Base-by-base conservation (phyloP, 2,888 invertebrate genomes). In the Stenotaenia linearis region DNA sequence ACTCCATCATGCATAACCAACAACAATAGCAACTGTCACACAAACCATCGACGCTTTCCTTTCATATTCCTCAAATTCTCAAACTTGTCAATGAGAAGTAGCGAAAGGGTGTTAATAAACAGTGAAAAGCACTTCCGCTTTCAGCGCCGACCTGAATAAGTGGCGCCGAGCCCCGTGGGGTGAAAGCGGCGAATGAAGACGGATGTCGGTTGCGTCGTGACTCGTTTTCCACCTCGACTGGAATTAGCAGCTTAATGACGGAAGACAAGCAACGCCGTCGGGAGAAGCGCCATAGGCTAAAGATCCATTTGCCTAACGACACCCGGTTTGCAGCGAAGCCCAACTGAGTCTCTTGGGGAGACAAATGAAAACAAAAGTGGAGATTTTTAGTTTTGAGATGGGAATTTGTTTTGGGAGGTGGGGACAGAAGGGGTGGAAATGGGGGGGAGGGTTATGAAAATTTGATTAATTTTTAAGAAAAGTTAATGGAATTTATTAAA, bases 221-320 rank as follows among this genome's bases (percentile, higher is more conserved):
- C 10, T 61, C 61, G 61, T 25, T 61, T 25, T 25, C 25, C 61
- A 12, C 25, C 28, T 25, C 23, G 23, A 61, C 61, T 4, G 3
- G 61, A 61, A 61, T 61, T 61, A 61, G 28, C 25, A 7, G 12
- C 15, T 61, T 61, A 61, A 61, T 61, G 61, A 23, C 61, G 9
- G 61, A 61, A 61, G 61, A 61, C 61, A 61, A 61, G 61, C 25
- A 61, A 61, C 28, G 61, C 61, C 61, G 25, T 61, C 61, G 61
- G 61, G 61, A 23, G 25, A 61, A 61, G 23, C 23, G 61, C 10
- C 23, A 1, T 7, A 12, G 61, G 9, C 61, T 61, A 25, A 21
- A 61, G 61, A 61, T 61, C 61, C 61, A 61, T 61, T 61, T 61
- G 61, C 61, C 61, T 61, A 61, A 61, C 61, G 61, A 61, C 61